These are phyloP conservation scores for Dipodomys merriami DNA, from an alignment of 2,113 vertebrate genomes.

Conservation along the genomic window DNA sequence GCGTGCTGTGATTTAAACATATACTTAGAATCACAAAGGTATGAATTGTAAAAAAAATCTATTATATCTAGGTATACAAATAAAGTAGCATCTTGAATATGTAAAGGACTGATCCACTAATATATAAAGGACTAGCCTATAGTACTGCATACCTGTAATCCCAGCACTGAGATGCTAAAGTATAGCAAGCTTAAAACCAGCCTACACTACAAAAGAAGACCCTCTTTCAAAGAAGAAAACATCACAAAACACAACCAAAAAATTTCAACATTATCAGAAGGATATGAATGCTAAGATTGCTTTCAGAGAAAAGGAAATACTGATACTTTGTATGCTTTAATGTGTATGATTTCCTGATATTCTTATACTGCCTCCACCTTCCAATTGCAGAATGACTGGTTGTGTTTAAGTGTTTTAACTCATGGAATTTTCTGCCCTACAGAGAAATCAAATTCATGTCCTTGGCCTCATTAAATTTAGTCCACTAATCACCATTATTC, in stretches of 20 bases:
- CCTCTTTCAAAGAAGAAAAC: no score
- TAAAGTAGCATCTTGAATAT: constrained; percentile 4
- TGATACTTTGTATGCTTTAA: background rate
- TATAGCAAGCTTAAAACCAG: no score
- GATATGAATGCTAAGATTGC: background rate
- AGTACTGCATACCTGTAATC: no score
- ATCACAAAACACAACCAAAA: no score
- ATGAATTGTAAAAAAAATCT: constrained; percentile 34
- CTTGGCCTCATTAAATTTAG: constrained; percentile 72
- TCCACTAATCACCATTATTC: constrained; percentile 72
- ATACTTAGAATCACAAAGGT: background rate
- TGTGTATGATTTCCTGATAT: constrained; percentile 21
- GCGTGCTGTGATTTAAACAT: background rate
- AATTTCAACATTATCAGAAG: background rate
- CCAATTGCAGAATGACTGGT: background rate
- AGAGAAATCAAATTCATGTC: constrained; percentile 63
- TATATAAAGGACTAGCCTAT: constrained; percentile 4
- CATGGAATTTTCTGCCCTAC: constrained; percentile 45
- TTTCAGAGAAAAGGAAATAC: constrained; percentile 13
- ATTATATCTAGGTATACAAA: background rate
- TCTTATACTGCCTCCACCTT: background rate
- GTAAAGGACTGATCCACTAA: constrained; percentile 3
- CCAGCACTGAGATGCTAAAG: no score
- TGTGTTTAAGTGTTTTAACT: constrained; percentile 45
- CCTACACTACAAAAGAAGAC: no score